Evolutionary conservation across 2,113 vertebrate species (phyloP).

Genomic region (Chunga burmeisteri): DNA sequence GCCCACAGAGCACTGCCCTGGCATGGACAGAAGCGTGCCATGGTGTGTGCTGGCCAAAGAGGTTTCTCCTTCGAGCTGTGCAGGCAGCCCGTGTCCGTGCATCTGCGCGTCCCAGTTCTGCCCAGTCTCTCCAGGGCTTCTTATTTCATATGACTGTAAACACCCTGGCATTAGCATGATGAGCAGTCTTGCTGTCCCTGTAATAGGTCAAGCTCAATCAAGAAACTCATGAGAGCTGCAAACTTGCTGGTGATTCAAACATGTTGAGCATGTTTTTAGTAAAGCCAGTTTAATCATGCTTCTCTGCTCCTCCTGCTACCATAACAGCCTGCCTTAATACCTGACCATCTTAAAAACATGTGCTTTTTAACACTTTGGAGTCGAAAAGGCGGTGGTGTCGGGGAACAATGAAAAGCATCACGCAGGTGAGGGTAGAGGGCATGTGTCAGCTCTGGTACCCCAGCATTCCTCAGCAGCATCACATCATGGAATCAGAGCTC

Average conservation of each 20-base stretch:
- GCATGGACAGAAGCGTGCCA: not conserved
- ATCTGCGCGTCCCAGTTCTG: not conserved
- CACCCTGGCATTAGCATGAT: constrained; percentile 2
- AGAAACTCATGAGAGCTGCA: not conserved
- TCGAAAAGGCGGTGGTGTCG: no score
- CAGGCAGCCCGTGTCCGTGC: not conserved
- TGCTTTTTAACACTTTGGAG: not conserved
- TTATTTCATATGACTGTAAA: not conserved
- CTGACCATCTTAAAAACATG: not conserved
- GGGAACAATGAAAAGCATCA: not conserved
- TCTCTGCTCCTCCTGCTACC: not conserved
- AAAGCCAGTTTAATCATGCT: not conserved
- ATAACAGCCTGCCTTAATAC: not conserved
- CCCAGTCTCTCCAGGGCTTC: not conserved
- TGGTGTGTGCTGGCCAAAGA: not conserved
- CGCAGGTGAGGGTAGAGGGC: not conserved
- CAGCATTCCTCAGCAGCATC: not conserved
- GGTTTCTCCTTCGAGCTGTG: not conserved
- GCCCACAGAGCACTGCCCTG: not conserved
- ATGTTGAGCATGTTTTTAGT: not conserved
- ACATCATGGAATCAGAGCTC: not conserved
- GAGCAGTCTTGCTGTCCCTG: not conserved
- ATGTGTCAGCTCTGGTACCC: not conserved
- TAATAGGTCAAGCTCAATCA: not conserved
- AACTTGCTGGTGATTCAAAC: constrained; percentile 12